Conservation (phyloP, 2,797 vertebrate genomes). For the Orientallactaga sibirica region DNA sequence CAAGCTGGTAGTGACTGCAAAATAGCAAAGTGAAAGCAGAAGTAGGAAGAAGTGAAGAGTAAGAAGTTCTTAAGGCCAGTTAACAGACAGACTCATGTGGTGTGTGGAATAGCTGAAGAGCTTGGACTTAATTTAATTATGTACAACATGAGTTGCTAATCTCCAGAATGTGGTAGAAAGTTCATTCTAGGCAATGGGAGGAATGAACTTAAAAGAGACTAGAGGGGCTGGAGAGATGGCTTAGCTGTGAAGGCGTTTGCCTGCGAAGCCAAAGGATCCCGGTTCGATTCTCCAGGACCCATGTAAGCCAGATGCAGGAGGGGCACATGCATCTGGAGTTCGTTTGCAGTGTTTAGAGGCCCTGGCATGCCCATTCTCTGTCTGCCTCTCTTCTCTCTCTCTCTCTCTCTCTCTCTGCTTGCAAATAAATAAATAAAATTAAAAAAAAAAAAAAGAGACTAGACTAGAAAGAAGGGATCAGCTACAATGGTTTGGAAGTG, state of each 20-base stretch:
- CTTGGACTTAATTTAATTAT: background rate
- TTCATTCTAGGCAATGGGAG: background rate
- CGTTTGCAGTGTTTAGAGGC: too few relatives aligned
- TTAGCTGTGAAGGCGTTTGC: too few relatives aligned
- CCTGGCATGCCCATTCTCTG: too few relatives aligned
- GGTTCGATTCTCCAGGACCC: too few relatives aligned
- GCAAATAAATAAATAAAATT: too few relatives aligned
- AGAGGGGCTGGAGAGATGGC: too few relatives aligned
- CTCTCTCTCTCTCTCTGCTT: too few relatives aligned
- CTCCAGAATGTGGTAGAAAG: background rate
- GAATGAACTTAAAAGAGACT: background rate
- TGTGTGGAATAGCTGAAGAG: background rate
- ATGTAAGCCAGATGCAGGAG: too few relatives aligned
- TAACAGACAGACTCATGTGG: background rate
- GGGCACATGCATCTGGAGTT: too few relatives aligned
- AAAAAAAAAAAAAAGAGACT: background rate
- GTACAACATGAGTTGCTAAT: background rate
- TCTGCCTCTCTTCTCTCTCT: too few relatives aligned
- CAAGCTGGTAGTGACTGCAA: background rate
- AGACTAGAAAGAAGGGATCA: background rate
- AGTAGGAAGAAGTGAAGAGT: background rate
- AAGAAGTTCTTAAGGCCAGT: background rate
- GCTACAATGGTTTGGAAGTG: background rate
- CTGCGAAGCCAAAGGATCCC: too few relatives aligned
- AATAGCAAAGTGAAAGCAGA: slow-evolving; percentile 34